These are phyloP conservation scores for Athalia cordata DNA, from an alignment of 2,888 invertebrate species.

Conservation along the genomic window DNA sequence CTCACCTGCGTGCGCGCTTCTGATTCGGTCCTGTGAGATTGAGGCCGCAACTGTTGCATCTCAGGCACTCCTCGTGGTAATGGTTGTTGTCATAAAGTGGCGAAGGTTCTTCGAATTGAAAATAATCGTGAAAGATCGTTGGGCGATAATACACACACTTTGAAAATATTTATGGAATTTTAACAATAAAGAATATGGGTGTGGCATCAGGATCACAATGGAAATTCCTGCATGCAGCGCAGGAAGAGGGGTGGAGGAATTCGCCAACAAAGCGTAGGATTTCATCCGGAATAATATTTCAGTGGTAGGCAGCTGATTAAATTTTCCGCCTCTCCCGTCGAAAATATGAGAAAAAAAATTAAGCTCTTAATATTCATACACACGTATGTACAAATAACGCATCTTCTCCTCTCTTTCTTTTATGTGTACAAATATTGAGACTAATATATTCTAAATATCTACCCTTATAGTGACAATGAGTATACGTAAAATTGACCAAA, in stretches of 20 bases:
- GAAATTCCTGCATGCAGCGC: slow-evolving; percentile 26
- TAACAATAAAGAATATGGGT: slow-evolving; percentile 36
- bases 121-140: slow-evolving; percentile 35
- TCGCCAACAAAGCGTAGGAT: slow-evolving; percentile 34
- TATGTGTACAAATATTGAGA: no score
- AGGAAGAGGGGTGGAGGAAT: slow-evolving; percentile 28
- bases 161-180: slow-evolving; percentile 39
- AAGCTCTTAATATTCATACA: not conserved
- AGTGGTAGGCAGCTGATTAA: slow-evolving; percentile 14
- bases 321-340: slow-evolving; percentile 13
- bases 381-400: not conserved
- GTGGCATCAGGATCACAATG: slow-evolving; percentile 35
- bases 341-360: not conserved
- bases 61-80: slow-evolving; percentile 97
- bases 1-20: slow-evolving; percentile 72
- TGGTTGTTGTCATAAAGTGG: slow-evolving; percentile 96
- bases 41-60: slow-evolving; percentile 96
- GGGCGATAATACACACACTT: slow-evolving; percentile 18
- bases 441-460: no score
- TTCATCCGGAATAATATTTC: slow-evolving; percentile 41
- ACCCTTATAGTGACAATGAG: no score
- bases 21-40: slow-evolving; percentile 95
- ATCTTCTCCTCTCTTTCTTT: no score
- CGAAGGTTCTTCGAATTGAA: slow-evolving; percentile 85
- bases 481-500: no score